Evolutionary conservation across 2,888 invertebrate species (phyloP), one percentile per base, ranked within the genome.

Genomic region (Euphydryas editha): DNA sequence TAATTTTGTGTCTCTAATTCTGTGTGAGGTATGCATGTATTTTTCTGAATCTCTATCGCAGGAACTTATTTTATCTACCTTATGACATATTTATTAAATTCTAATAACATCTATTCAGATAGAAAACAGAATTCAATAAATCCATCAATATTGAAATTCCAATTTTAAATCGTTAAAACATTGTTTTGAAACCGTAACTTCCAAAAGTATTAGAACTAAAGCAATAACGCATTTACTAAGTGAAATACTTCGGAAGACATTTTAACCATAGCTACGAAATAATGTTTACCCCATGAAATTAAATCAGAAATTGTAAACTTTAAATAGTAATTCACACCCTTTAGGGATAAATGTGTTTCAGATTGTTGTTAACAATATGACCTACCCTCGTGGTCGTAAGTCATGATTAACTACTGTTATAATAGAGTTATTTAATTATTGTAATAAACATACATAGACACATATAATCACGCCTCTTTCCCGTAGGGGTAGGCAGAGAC

Each of bases 171-270:
- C 20, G 13, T 24, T 24, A 51, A 51, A 8, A 30, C 21, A 18
- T 51, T n/a, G 17, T 17, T 36, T 18, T 17, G 54, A 62, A 8
- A 46, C 46, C 37, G 15, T 47, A 60, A 47, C 17, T 44, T 46
- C 56, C 30, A 17, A 15, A 36, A 54, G n/a, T 21, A 46, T 56
- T 46, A 47, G 56, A 62, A 62, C 62, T 62, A 56, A 56, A 13
- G 62, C 56, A 54, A 54, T 54, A 54, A 54, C 30, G 11, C 10
- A 36, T 54, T 36, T 30, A 30, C 46, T 62, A 56, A 56, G 56
- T 56, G 62, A 62, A 62, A 62, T 56, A 56, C 47, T 62, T 56
- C 20, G 37, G 15, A 47, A 47, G 56, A 57, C 56, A 62, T 57
- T 62, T 47, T 21, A 46, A 47, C 47, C 46, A 17, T n/a, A 62